phyloP scores from a whole-genome alignment of 1,140 invertebrate species.

The Calephelis nemesis region DNA sequence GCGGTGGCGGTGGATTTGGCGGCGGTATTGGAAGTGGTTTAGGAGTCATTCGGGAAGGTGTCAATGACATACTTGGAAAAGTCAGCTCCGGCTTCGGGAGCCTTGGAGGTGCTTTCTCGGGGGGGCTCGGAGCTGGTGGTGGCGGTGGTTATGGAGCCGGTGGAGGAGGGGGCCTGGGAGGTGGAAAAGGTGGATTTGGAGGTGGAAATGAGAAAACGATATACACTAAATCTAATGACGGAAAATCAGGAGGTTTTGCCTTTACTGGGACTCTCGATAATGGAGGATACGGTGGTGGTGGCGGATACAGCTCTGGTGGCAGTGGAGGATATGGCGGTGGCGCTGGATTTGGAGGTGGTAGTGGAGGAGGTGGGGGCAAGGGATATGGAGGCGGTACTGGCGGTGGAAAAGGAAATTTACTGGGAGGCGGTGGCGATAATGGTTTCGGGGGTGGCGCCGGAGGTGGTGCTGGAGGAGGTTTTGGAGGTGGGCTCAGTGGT shows the following conservation, averaged over 20 bases:
- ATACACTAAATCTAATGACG: constrained; percentile 49
- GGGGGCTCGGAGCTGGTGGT: constrained; percentile 26
- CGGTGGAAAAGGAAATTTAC: constrained; percentile 26
- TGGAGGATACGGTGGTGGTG: constrained; percentile 31
- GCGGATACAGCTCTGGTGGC: constrained; percentile 15
- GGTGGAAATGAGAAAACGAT: constrained; percentile 39
- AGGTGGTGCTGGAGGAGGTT: constrained; percentile 31
- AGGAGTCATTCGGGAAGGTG: constrained; percentile 45
- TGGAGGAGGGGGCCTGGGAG: constrained; percentile 11
- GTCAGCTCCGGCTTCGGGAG: constrained; percentile 34
- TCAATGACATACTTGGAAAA: constrained; percentile 40
- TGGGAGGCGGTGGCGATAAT: constrained; percentile 26
- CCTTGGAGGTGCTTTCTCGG: constrained; percentile 32
- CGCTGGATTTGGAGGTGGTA: constrained; percentile 29
- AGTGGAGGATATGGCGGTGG: constrained; percentile 27
- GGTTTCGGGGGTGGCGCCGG: constrained; percentile 25
- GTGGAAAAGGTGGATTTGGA: constrained; percentile 48
- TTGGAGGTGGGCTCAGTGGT: constrained; percentile 37
- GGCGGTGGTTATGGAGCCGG: constrained; percentile 4
- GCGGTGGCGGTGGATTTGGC: constrained; percentile 24
- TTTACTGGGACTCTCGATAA: constrained; percentile 44
- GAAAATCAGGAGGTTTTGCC: constrained; percentile 55
- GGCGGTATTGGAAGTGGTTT: constrained; percentile 26
- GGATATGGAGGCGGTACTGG: constrained; percentile 28
- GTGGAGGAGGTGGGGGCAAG: constrained; percentile 27